Percentiles rank a stretch among this genome's conserved stretches.
Conservation (phyloP, 2,888 invertebrate genomes). For the Hemithea aestivaria region DNA sequence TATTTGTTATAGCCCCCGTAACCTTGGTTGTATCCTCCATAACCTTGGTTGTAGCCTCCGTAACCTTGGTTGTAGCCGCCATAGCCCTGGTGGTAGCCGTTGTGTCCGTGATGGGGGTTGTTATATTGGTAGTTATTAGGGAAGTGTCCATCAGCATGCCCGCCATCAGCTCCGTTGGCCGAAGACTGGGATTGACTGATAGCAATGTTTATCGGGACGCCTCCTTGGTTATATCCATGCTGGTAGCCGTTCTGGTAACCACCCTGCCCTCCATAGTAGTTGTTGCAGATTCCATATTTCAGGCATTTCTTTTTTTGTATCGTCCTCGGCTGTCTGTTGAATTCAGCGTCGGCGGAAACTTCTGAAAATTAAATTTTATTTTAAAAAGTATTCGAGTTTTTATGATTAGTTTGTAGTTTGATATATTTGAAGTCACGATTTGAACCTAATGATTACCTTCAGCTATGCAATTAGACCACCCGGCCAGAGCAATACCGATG, state of each 20-base stretch:
- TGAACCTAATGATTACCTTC: slow-evolving; percentile 55
- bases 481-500: slow-evolving; percentile 34
- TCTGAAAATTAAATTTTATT: slow-evolving; percentile 34
- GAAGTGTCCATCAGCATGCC: slow-evolving; percentile 44
- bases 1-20: slow-evolving; percentile 26
- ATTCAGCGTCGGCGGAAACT: slow-evolving; percentile 27
- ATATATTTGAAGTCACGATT: slow-evolving; percentile 9
- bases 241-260: slow-evolving; percentile 34
- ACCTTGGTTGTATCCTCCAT: slow-evolving; percentile 34
- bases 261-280: slow-evolving; percentile 26
- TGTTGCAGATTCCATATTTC: slow-evolving; percentile 52
- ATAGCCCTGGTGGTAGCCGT: slow-evolving; percentile 31
- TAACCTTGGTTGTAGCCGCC: slow-evolving; percentile 38
- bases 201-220: slow-evolving; percentile 60
- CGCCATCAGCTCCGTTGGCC: slow-evolving; percentile 55
- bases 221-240: slow-evolving; percentile 29
- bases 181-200: slow-evolving; percentile 70
- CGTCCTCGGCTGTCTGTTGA: slow-evolving; percentile 41
- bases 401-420: too few species aligned
- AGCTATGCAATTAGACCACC: slow-evolving; percentile 39
- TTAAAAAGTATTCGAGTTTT: slow-evolving; percentile 9
- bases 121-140: slow-evolving; percentile 56
- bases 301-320: slow-evolving; percentile 46
- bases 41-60: slow-evolving; percentile 37
- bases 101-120: slow-evolving; percentile 28